Evolutionary conservation across 2,797 vertebrate species (phyloP), one percentile per base, ranked within the genome.

Genomic region (Arctocebus calabarensis): DNA sequence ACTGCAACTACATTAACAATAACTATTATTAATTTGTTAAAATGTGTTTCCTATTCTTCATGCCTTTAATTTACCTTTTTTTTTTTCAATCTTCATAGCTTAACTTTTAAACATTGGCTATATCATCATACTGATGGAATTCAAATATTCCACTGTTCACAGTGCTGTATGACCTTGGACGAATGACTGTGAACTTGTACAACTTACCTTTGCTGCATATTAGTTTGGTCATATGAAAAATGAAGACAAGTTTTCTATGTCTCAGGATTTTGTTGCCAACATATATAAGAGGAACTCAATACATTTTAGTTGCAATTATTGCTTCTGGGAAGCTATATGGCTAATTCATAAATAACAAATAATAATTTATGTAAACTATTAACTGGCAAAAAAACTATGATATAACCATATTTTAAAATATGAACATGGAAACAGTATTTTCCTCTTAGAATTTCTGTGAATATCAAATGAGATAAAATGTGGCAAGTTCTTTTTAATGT

Each of bases 321-420:
- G 27, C 23, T 73, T 70, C 59, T 84, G n/a, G 19, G 40, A 88
- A 91, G 12, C 3, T 43, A 70, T 68, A 82, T 82, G n/a, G 70
- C 9, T 70, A 81, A 79, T 57, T 94, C 45, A 89, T 62, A 77
- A 73, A 52, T 85, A 83, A 52, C 59, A 77, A 73, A 84, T 59
- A 23, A n/a, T 57, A 68, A 75, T 85, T 79, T 96, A 4, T 19
- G 55, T 68, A 95, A 43, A 70, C 79, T 70, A 68, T 52, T 52
- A 52, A 16, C 48, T 52, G 48, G 48, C 1, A 16, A 52, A 52
- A 52, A 52, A 17, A 84, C 83, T 19, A 81, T 77, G 59, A 88
- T 20, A 77, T 62, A 52, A 90, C 7, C 12, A 83, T 1, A 43
- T 81, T 90, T 90, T 12, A 84, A 93, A 85, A 79, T 61, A 7